Percentiles rank a stretch among this genome's conserved stretches.
phyloP scores from a whole-genome alignment of 2,888 invertebrate genomes.

The Oasisia sp. region DNA sequence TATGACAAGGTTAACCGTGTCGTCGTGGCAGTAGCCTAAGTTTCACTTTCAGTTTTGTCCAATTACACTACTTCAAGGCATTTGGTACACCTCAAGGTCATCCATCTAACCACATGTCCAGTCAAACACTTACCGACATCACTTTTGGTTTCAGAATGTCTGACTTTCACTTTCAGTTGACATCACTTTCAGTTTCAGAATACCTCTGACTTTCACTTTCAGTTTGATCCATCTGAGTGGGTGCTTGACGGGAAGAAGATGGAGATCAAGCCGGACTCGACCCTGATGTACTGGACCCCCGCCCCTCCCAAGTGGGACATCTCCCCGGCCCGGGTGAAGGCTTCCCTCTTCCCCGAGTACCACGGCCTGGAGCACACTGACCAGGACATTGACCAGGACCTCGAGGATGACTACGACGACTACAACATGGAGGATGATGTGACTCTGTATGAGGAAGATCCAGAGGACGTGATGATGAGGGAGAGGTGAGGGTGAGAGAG shows the following conservation, averaged over 20 bases:
- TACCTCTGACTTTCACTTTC: constrained; percentile 7
- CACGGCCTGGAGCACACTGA: constrained; percentile 36
- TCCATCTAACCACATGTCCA: too few relatives aligned
- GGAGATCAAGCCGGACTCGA: constrained; percentile 51
- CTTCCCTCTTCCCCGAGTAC: constrained; percentile 58
- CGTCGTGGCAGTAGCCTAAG: too few relatives aligned
- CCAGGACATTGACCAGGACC: not conserved
- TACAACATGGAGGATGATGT: constrained; percentile 40
- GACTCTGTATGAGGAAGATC: constrained; percentile 30
- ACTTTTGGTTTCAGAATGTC: not conserved
- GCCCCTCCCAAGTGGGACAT: constrained; percentile 64
- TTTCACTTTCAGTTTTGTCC: too few relatives aligned
- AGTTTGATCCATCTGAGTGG: constrained; percentile 42
- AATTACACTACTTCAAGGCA: too few relatives aligned
- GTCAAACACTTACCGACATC: too few relatives aligned
- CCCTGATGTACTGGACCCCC: constrained; percentile 62
- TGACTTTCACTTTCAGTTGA: constrained; percentile 23
- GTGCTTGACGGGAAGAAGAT: constrained; percentile 50
- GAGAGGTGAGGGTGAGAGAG: constrained; percentile 43
- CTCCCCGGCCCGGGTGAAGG: constrained; percentile 51
- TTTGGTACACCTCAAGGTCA: too few relatives aligned
- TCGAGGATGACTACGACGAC: constrained; percentile 23
- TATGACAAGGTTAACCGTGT: too few relatives aligned
- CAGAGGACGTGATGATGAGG: constrained; percentile 29
- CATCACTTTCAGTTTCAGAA: not conserved